A percentile compares a stretch with the other conserved stretches of the same genome.
Conservation (phyloP, 1,140 invertebrate genomes). For the Papilio xuthus region DNA sequence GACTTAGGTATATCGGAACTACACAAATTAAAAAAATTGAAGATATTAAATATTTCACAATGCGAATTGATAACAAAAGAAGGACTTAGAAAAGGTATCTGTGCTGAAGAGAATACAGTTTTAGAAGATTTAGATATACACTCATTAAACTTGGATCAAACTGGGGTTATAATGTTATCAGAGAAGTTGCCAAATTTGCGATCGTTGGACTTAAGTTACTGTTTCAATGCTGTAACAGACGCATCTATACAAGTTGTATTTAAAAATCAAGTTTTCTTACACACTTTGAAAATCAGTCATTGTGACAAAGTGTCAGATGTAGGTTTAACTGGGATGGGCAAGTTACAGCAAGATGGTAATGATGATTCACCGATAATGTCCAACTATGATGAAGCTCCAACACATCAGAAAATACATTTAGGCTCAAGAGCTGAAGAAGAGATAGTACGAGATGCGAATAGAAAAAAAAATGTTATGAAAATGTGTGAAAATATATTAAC, state of each 20-base stretch:
- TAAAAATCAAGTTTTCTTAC: conserved; percentile 83
- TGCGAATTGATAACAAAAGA: conserved; percentile 84
- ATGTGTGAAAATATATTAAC: conserved; percentile 81
- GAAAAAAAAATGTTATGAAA: conserved; percentile 83
- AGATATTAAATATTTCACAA: conserved; percentile 85
- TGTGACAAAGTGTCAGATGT: conserved; percentile 86
- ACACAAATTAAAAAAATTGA: conserved; percentile 80
- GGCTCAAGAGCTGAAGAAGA: conserved; percentile 85
- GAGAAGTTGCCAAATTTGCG: conserved; percentile 82
- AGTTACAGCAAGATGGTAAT: conserved; percentile 63
- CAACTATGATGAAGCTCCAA: conserved; percentile 54
- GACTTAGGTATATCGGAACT: conserved; percentile 83
- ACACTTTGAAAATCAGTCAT: conserved; percentile 83
- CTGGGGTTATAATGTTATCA: conserved; percentile 82
- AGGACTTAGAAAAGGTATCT: conserved; percentile 83
- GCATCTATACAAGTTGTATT: conserved; percentile 84
- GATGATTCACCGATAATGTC: conserved; percentile 65
- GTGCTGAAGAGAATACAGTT: conserved; percentile 68
- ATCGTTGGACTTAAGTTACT: conserved; percentile 85
- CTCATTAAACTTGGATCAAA: conserved; percentile 84
- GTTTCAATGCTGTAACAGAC: conserved; percentile 86
- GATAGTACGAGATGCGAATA: conserved; percentile 84
- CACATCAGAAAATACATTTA: conserved; percentile 81
- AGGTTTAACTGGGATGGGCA: conserved; percentile 85
- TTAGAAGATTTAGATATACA: conserved; percentile 83